Conservation (phyloP, 1,140 invertebrate genomes). For the Glomeris maerens region DNA sequence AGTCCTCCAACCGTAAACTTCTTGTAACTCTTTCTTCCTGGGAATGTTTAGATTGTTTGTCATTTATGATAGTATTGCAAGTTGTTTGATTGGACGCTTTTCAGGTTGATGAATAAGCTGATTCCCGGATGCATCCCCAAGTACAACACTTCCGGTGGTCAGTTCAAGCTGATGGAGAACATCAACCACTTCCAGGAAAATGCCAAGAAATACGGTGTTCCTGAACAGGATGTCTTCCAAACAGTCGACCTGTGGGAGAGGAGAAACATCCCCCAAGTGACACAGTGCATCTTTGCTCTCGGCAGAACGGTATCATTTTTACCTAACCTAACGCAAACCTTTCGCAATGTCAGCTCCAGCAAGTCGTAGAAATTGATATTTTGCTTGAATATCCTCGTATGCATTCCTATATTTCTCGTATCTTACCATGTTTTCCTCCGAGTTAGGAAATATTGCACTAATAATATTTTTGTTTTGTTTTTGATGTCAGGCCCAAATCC, state of each 20-base stretch:
- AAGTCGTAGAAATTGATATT: neutral
- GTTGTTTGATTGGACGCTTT: conserved; percentile 7
- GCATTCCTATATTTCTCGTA: conserved; percentile 4
- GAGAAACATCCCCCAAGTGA: conserved; percentile 80
- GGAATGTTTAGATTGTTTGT: neutral
- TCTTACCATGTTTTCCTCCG: too few species aligned
- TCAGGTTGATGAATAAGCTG: conserved; percentile 68
- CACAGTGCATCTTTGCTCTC: conserved; percentile 70
- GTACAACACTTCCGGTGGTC: conserved; percentile 72
- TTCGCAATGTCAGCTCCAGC: neutral
- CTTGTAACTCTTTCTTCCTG: neutral
- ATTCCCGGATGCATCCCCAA: conserved; percentile 63
- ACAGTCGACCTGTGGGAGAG: conserved; percentile 85
- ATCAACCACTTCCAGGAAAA: conserved; percentile 85
- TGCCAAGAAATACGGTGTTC: conserved; percentile 68
- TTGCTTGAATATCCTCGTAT: neutral
- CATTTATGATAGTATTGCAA: neutral
- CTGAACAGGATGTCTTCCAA: conserved; percentile 81
- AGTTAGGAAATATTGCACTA: neutral
- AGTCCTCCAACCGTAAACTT: conserved; percentile 11
- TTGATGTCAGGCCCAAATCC: conserved; percentile 55
- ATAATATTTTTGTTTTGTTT: neutral
- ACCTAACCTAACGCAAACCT: neutral
- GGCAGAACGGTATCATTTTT: conserved; percentile 61
- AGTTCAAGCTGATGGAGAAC: conserved; percentile 94